Evolutionary conservation across 2,797 vertebrate species (phyloP).

Genomic region (Delichon dasypus): DNA sequence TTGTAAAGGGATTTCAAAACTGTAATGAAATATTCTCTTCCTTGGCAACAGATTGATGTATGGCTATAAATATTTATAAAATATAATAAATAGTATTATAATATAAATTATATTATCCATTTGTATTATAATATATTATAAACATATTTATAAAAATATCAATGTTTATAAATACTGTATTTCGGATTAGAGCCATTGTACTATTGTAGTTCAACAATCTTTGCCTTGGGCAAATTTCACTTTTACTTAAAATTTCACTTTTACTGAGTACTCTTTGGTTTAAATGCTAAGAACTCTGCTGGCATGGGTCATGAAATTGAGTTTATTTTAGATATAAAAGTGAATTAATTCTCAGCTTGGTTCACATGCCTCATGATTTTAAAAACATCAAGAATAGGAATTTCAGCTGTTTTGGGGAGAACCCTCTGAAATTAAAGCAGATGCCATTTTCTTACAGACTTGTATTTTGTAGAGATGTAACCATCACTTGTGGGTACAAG

Average conservation of each 20-base stretch:
- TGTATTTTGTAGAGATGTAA: background rate
- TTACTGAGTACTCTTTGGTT: background rate
- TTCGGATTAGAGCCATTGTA: background rate
- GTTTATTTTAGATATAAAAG: background rate
- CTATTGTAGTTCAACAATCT: background rate
- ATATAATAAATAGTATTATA: no score
- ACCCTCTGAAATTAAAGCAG: background rate
- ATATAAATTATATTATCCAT: no score
- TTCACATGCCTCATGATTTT: background rate
- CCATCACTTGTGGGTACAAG: background rate
- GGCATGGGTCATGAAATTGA: background rate
- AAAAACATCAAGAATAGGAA: background rate
- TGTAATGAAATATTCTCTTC: background rate
- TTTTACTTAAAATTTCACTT: background rate
- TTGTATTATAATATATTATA: no score
- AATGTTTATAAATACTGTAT: background rate
- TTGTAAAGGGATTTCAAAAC: background rate
- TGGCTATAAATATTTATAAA: background rate
- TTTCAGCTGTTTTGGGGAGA: background rate
- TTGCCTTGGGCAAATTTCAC: background rate
- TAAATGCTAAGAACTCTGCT: background rate
- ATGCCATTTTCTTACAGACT: background rate
- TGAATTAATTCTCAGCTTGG: background rate
- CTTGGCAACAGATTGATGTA: background rate
- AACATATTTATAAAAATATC: no score